A percentile compares a stretch with the other conserved stretches of the same genome.
These are phyloP conservation scores for Bellardia pandia DNA, from an alignment of 2,888 invertebrate genomes.

Conservation along the genomic window DNA sequence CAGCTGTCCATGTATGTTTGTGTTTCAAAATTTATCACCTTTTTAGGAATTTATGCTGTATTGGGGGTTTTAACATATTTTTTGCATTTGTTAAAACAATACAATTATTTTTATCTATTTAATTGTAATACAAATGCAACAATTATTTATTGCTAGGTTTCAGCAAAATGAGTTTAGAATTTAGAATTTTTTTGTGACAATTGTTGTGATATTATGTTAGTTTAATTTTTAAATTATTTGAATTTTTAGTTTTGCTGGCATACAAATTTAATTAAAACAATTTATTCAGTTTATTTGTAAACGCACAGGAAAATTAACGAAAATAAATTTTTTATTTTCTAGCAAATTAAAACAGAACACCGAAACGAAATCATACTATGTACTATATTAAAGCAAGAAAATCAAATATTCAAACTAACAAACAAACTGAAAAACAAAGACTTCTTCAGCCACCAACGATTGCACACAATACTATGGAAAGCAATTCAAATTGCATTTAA, in stretches of 20 bases:
- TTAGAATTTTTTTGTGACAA: no score
- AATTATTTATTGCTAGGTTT: background rate
- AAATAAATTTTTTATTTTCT: slow-evolving; percentile 13
- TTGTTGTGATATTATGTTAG: no score
- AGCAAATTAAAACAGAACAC: background rate
- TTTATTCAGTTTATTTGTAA: background rate
- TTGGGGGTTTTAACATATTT: slow-evolving; percentile 42
- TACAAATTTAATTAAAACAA: slow-evolving; percentile 37
- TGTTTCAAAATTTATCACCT: slow-evolving; percentile 36
- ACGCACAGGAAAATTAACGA: slow-evolving; percentile 30
- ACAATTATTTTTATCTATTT: background rate
- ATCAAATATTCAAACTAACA: slow-evolving; percentile 38
- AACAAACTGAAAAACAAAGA: slow-evolving; percentile 17
- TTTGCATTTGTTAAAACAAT: background rate
- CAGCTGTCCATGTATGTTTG: background rate
- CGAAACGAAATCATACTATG: background rate
- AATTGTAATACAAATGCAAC: background rate
- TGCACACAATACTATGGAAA: slow-evolving; percentile 6
- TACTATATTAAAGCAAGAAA: slow-evolving; percentile 17
- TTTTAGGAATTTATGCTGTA: slow-evolving; percentile 33
- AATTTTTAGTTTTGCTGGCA: background rate
- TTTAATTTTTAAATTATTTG: no score
- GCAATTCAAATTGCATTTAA: slow-evolving; percentile 46
- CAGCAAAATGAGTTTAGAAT: no score
- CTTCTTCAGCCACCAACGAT: background rate